phyloP scores from a whole-genome alignment of 1,140 invertebrate species.

The Archegozetes longisetosus region DNA sequence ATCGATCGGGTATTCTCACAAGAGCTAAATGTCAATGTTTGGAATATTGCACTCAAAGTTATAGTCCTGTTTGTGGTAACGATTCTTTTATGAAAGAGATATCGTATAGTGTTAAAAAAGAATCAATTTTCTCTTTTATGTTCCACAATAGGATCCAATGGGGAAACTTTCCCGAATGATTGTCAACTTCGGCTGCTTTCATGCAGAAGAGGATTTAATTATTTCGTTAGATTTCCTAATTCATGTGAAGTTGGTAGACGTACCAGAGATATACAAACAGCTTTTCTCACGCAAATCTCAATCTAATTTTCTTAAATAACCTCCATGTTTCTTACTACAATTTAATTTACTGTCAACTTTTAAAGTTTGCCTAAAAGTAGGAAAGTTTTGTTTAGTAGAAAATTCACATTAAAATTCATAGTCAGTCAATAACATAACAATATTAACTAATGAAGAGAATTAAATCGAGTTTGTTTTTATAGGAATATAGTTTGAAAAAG shows the following conservation, averaged over 20 bases:
- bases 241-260: neutral
- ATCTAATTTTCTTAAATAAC: no score
- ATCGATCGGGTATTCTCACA: neutral
- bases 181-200: slow-evolving; percentile 48
- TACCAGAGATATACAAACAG: neutral
- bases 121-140: neutral
- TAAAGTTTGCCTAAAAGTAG: no score
- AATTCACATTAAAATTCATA: no score
- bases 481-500: no score
- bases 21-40: slow-evolving; percentile 21
- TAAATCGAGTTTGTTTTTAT: no score
- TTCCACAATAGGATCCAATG: slow-evolving; percentile 35
- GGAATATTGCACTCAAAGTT: slow-evolving; percentile 18
- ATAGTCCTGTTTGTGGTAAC: slow-evolving; percentile 24
- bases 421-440: no score
- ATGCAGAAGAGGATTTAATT: slow-evolving; percentile 31
- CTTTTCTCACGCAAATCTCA: no score
- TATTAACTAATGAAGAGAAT: no score
- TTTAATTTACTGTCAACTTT: no score
- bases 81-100: neutral
- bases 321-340: no score
- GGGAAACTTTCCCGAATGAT: slow-evolving; percentile 46
- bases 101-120: neutral
- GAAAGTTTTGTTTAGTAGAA: no score
- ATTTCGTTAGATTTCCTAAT: slow-evolving; percentile 5